A percentile compares a stretch with the other conserved stretches of the same genome.
Evolutionary conservation across 2,888 invertebrate species (phyloP).

Genomic region (Tridacna gigas): DNA sequence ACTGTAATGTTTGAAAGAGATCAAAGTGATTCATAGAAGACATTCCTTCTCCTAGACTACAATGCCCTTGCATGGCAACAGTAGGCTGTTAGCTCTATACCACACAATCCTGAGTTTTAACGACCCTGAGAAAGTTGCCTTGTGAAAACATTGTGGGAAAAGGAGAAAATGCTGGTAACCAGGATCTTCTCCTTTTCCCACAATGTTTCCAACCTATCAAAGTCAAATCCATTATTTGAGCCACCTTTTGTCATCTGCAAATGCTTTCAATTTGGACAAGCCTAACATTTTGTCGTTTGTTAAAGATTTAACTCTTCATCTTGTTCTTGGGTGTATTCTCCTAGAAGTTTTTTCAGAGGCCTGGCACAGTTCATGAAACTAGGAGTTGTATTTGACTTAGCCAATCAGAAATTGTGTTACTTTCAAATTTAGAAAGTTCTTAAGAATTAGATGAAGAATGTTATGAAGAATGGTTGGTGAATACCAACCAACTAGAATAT

Average conservation of each 20-base stretch:
- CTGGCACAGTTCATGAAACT: no score
- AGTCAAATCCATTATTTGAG: neutral
- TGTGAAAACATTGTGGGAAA: neutral
- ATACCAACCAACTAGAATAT: no score
- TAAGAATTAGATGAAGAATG: no score
- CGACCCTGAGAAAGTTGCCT: no score
- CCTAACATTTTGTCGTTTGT: neutral
- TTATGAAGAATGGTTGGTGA: no score
- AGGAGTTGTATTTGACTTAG: no score
- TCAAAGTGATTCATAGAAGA: slow-evolving; percentile 13
- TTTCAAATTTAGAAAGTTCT: no score
- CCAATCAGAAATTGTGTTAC: no score
- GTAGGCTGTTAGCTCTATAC: no score
- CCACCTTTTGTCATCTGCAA: neutral
- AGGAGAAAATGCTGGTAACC: neutral
- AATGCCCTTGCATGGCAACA: neutral
- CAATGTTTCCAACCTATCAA: neutral
- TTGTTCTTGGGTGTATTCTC: no score
- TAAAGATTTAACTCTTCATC: neutral
- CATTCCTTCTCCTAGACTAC: slow-evolving; percentile 19
- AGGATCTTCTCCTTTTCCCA: neutral
- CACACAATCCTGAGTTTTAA: no score
- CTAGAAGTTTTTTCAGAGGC: no score
- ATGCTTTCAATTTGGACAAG: neutral
- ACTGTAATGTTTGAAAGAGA: neutral